These are phyloP conservation scores for Mustela lutreola DNA, from an alignment of 2,113 vertebrate species.

Conservation along the genomic window DNA sequence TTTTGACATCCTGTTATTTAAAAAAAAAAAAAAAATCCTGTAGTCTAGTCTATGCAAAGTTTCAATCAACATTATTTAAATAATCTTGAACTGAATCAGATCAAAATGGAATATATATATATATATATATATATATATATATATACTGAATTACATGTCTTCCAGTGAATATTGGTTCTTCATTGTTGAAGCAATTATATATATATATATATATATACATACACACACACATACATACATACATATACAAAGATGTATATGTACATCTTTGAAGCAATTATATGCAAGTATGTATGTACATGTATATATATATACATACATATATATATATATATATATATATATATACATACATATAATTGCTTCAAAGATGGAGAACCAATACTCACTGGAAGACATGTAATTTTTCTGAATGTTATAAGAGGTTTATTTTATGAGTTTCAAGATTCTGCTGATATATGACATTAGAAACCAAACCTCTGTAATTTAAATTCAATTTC, in stretches of 20 bases:
- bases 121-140: no score
- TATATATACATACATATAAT: not conserved
- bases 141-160: no score
- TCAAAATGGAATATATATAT: not conserved
- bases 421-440: not conserved
- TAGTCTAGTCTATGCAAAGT: not conserved
- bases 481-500: not conserved
- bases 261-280: no score
- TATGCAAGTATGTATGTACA: no score
- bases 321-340: no score
- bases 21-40: not conserved
- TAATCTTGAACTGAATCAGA: not conserved
- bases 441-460: not conserved
- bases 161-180: no score
- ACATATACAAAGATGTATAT: no score
- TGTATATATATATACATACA: no score
- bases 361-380: not conserved
- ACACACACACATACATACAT: not conserved
- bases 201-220: not conserved
- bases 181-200: no score
- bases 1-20: not conserved
- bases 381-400: not conserved
- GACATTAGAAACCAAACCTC: not conserved
- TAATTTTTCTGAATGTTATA: slow-evolving; percentile 13
- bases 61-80: not conserved